Conservation (phyloP, 2,888 invertebrate genomes). For the Meteorus cinctellus region DNA sequence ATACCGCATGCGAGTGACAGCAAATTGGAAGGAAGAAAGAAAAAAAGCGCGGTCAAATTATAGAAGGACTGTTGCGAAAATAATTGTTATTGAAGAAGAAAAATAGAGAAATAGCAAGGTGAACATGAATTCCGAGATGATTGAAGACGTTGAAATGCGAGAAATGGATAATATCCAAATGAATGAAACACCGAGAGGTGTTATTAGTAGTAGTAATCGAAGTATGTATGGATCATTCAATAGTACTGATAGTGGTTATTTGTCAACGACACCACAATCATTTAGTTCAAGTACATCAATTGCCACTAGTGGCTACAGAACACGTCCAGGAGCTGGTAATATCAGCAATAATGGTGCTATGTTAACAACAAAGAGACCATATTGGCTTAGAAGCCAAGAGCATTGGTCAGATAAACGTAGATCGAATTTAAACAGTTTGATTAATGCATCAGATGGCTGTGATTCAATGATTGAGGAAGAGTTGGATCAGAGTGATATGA, state of each 20-base stretch:
- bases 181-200: constrained; percentile 54
- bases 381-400: constrained; percentile 54
- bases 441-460: constrained; percentile 50
- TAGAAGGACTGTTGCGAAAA: too few species aligned
- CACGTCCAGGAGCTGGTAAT: constrained; percentile 32
- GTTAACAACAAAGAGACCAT: constrained; percentile 43
- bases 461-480: constrained; percentile 55
- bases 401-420: constrained; percentile 55
- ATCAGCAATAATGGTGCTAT: neutral
- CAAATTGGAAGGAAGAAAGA: constrained; percentile 13
- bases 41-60: constrained; percentile 38
- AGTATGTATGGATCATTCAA: constrained; percentile 48
- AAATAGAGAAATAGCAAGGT: neutral
- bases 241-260: constrained; percentile 62
- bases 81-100: neutral
- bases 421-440: constrained; percentile 52
- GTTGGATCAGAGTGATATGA: constrained; percentile 31
- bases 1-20: constrained; percentile 2
- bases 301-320: constrained; percentile 45
- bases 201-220: constrained; percentile 44
- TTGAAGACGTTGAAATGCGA: constrained; percentile 44
- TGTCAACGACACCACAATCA: constrained; percentile 60
- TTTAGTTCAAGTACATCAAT: constrained; percentile 48
- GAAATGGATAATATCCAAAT: constrained; percentile 48
- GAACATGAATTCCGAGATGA: constrained; percentile 42